A percentile compares a stretch with the other conserved stretches of the same genome.
Conservation (phyloP, 2,888 invertebrate genomes). For the Pyralis farinalis region DNA sequence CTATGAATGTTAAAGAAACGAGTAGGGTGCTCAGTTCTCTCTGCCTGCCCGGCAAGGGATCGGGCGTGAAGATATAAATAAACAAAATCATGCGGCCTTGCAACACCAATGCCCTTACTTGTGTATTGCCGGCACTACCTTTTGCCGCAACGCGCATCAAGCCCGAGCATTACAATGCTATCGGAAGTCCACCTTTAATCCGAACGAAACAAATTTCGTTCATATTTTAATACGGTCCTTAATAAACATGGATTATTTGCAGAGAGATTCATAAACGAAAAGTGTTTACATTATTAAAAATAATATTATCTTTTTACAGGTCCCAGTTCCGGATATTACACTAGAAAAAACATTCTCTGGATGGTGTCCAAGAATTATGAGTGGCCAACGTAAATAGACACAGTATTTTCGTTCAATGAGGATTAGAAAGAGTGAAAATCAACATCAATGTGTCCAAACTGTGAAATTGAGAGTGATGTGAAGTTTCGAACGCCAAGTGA, state of each 20-base stretch:
- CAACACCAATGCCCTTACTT: too few species aligned
- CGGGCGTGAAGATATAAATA: too few species aligned
- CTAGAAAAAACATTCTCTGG: conserved; percentile 35
- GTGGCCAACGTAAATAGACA: conserved; percentile 17
- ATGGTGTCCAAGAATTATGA: conserved; percentile 41
- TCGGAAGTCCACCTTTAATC: too few species aligned
- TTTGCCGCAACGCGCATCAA: too few species aligned
- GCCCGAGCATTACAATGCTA: too few species aligned
- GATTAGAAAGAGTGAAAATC: conserved; percentile 14
- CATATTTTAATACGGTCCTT: conserved; percentile 11
- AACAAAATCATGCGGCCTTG: too few species aligned
- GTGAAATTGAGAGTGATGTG: conserved; percentile 28
- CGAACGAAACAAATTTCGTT: too few species aligned
- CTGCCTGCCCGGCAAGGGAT: too few species aligned
- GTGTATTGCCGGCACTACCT: too few species aligned
- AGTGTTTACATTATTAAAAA: conserved; percentile 39
- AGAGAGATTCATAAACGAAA: conserved; percentile 16
- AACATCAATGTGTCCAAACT: conserved; percentile 52
- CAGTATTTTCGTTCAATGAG: conserved; percentile 14
- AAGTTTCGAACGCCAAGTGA: conserved; percentile 35
- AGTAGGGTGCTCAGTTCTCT: too few species aligned
- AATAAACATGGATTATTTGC: conserved; percentile 21
- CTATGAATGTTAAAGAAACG: too few species aligned
- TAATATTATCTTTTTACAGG: conserved; percentile 52
- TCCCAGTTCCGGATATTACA: conserved; percentile 38